Base-by-base conservation (phyloP, 2,113 vertebrate genomes). In the Heteronetta atricapilla region DNA sequence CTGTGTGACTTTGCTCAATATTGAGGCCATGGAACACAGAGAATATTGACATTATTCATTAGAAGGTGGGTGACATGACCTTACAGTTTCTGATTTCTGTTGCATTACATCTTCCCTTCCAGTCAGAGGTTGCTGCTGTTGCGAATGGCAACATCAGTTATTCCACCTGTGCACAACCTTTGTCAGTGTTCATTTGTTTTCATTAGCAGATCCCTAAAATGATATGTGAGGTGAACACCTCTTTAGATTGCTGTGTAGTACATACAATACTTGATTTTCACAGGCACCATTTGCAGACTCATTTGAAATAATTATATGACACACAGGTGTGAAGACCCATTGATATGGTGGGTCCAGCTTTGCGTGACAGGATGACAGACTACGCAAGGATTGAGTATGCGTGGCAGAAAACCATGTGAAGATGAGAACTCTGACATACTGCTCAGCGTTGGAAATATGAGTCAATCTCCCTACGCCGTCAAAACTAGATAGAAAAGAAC, bases 291-390 rank as follows among this genome's bases (percentile, higher is more conserved):
- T 68, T 74, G 28, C 75, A 90, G 82, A 82, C 16, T 58, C 31
- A 25, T 53, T 69, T 53, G 44, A 86, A 53, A 19, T 25, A 70
- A 91, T 69, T 74, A 77, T 21, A 36, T 70, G 53, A 86, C 29
- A 77, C 22, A 31, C 18, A 55, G 20, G n/a, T 70, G 26, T 3
- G 9, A 86, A 90, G 69, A 56, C 31, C 12, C 13, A 20, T 1
- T 64, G 52, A 86, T 14, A 36, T 25, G 64, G 55, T 1, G 14
- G 72, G 72, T 52, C 52, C 59, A 74, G 34, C 50, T 86, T 66
- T 69, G 33, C 38, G 59, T 0, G 0, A 80, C 2, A 25, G 0
- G 1, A 69, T 70, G 64, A 67, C 52, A 67, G 36, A 52, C 58
- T 78, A 91, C 52, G 86, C 29, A 55, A 75, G 52, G 50, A 91